Conservation (phyloP, 2,113 vertebrate species). For the Sebastes fasciatus region DNA sequence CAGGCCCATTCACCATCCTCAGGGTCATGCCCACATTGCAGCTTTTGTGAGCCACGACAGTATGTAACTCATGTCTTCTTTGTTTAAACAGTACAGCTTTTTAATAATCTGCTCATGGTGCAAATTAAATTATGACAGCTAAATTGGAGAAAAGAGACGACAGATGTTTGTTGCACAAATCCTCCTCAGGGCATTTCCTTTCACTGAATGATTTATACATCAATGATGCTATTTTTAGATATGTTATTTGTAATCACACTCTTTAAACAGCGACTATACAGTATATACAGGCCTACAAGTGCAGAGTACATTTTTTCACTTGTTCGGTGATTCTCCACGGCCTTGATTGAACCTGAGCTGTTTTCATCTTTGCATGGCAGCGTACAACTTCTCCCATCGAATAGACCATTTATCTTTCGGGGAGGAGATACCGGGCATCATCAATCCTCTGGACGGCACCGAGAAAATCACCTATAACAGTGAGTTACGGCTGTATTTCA, state of each 20-base stretch:
- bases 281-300: background rate
- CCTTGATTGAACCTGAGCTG: conserved; percentile 16
- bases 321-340: background rate
- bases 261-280: no score
- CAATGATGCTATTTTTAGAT: background rate
- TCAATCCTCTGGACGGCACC: conserved; percentile 96
- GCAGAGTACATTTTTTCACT: background rate
- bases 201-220: background rate
- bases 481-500: conserved; percentile 78
- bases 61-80: conserved; percentile 78
- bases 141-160: background rate
- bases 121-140: background rate
- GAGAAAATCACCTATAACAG: conserved; percentile 95
- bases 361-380: conserved; percentile 73
- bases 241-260: background rate
- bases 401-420: conserved; percentile 98
- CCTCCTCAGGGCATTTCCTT: background rate
- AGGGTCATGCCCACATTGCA: conserved; percentile 95
- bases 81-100: background rate
- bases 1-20: conserved; percentile 96
- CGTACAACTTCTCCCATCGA: conserved; percentile 98
- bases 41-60: conserved; percentile 97
- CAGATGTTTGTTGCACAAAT: background rate
- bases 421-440: conserved; percentile 93
- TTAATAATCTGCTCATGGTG: background rate